A percentile compares a stretch with the other conserved stretches of the same genome.
These are phyloP conservation scores for Orussus abietinus DNA, from an alignment of 1,140 invertebrate species.

Conservation along the genomic window DNA sequence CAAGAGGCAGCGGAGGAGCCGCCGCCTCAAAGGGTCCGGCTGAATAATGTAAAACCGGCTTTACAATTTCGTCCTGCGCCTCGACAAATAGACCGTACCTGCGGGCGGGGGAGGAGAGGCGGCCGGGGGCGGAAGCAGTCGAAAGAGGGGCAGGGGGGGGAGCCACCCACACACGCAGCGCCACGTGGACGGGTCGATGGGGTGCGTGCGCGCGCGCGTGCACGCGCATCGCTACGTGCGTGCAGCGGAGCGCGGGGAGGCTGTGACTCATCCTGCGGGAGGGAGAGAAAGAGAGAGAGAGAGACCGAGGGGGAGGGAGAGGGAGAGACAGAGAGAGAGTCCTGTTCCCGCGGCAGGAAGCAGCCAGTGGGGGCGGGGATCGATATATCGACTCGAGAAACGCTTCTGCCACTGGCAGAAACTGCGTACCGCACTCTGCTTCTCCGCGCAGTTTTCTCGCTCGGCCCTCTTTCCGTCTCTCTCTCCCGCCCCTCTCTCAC, in stretches of 20 bases:
- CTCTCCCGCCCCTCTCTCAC: conserved; percentile 11
- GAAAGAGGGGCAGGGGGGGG: conserved; percentile 15
- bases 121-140: conserved; percentile 24
- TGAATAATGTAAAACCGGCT: conserved; percentile 42
- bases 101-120: conserved; percentile 22
- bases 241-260: conserved; percentile 36
- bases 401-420: conserved; percentile 36
- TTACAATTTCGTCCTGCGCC: conserved; percentile 39
- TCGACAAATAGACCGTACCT: conserved; percentile 33
- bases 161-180: conserved; percentile 17
- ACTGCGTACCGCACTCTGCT: conserved; percentile 41
- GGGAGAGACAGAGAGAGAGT: conserved; percentile 19
- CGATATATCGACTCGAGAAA: conserved; percentile 54
- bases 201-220: conserved; percentile 30
- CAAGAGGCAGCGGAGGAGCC: too few relatives aligned
- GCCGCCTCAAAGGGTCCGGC: conserved; percentile 17
- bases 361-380: conserved; percentile 49
- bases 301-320: conserved; percentile 2
- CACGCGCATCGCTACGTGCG: conserved; percentile 19
- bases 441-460: conserved; percentile 11
- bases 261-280: conserved; percentile 54
- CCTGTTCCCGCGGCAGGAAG: conserved; percentile 53
- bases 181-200: conserved; percentile 40
- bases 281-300: conserved; percentile 30
- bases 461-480: conserved; percentile 22